phyloP scores from a whole-genome alignment of 2,797 vertebrate genomes.

The Setipinna tenuifilis region DNA sequence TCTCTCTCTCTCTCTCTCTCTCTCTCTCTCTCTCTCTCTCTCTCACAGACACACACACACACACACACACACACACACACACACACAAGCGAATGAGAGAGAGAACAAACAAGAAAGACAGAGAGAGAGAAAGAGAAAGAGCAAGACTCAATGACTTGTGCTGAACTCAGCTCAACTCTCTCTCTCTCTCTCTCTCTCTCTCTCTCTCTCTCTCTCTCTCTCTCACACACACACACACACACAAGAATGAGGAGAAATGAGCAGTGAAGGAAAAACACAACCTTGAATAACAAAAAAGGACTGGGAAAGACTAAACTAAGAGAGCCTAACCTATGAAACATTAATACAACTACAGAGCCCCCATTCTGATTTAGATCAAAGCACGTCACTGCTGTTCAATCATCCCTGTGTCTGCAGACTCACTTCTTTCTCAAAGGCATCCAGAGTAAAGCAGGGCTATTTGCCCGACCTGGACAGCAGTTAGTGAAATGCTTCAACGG shows the following conservation, averaged over 20 bases:
- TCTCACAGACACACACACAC: too few relatives aligned
- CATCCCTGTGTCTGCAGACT: neutral
- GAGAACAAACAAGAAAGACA: constrained; percentile 33
- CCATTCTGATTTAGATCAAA: constrained; percentile 5
- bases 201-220: too few relatives aligned
- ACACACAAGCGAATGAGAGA: neutral
- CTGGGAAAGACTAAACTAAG: neutral
- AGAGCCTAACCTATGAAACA: neutral
- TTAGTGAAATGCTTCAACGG: neutral
- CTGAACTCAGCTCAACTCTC: too few relatives aligned
- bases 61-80: too few relatives aligned
- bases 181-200: too few relatives aligned
- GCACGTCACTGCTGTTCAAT: neutral
- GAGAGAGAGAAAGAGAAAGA: too few relatives aligned
- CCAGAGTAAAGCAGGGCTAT: neutral
- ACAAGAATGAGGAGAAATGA: neutral
- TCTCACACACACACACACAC: too few relatives aligned
- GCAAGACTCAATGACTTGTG: too few relatives aligned
- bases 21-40: too few relatives aligned
- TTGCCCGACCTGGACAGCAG: neutral
- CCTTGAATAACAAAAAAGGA: constrained; percentile 16
- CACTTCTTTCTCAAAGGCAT: neutral
- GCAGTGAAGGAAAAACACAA: constrained; percentile 16
- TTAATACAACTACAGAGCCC: neutral
- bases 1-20: too few relatives aligned